These are phyloP conservation scores for Ptilorrhoa leucosticta DNA, from an alignment of 2,113 vertebrate species.

Conservation along the genomic window DNA sequence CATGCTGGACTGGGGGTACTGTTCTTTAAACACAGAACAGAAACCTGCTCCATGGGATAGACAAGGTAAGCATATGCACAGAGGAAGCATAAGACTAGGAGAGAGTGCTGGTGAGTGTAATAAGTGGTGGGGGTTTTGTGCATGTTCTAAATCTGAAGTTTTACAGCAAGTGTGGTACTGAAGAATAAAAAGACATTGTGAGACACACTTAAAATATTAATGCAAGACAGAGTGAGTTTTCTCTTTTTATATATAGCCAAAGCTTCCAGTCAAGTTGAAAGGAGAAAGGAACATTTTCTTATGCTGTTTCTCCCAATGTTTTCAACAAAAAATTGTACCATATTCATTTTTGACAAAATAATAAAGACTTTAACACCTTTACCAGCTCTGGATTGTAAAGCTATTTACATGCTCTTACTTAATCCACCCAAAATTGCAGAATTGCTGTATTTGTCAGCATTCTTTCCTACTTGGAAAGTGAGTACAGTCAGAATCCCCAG, in stretches of 20 bases:
- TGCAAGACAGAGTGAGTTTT: background rate
- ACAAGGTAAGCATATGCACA: background rate
- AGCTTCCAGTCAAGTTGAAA: background rate
- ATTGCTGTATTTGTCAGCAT: background rate
- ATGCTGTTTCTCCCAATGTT: accelerated
- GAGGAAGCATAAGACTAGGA: background rate
- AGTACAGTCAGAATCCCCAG: background rate
- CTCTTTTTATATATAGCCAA: background rate
- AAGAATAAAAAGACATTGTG: background rate
- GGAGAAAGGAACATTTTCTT: background rate
- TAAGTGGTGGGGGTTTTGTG: background rate
- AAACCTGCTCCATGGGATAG: background rate
- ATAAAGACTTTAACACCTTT: background rate
- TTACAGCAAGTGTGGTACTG: background rate
- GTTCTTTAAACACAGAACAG: background rate
- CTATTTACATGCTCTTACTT: background rate
- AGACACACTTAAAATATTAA: background rate
- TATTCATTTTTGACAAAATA: background rate
- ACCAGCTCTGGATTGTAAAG: background rate
- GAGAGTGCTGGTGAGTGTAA: background rate
- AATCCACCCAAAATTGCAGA: background rate
- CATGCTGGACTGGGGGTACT: accelerated
- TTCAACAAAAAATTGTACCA: background rate
- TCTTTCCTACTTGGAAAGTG: background rate
- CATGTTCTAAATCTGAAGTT: background rate